Evolutionary conservation across 2,113 vertebrate species (phyloP).

Genomic region (Gambusia holbrooki): DNA sequence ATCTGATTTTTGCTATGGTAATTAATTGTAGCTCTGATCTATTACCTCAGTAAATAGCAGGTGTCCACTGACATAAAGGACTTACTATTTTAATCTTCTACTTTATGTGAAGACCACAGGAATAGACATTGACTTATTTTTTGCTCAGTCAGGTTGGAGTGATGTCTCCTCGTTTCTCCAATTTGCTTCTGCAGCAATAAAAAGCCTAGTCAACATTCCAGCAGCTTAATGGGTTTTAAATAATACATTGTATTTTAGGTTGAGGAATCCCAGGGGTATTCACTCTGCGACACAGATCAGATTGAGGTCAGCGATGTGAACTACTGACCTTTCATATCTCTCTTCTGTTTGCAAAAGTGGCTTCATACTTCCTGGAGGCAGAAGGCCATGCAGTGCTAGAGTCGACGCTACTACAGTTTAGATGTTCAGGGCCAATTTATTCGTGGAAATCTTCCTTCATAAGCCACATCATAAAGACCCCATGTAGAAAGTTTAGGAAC

Average conservation of each 20-base stretch:
- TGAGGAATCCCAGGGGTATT: not conserved
- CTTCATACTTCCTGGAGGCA: conserved; percentile 18
- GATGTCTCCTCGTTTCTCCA: not conserved
- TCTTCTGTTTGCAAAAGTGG: not conserved
- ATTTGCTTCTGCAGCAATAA: not conserved
- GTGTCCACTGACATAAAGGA: not conserved
- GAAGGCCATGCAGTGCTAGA: not conserved
- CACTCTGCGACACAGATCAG: not conserved
- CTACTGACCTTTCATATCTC: conserved; percentile 36
- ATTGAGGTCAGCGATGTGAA: conserved; percentile 38
- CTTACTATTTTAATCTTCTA: not conserved
- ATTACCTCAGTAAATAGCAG: too few relatives aligned
- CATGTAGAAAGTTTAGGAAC: not conserved
- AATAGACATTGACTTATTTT: too few relatives aligned
- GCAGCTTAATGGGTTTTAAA: conserved; percentile 18
- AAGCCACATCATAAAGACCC: not conserved
- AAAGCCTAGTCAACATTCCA: not conserved
- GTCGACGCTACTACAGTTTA: not conserved
- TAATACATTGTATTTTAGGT: conserved; percentile 19
- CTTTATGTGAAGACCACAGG: not conserved
- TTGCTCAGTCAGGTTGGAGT: not conserved
- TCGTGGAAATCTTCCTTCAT: conserved; percentile 8
- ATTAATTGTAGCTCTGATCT: too few relatives aligned
- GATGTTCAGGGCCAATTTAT: conserved; percentile 23
- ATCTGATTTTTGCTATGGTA: too few relatives aligned